Percentiles rank a stretch among this genome's conserved stretches.
phyloP scores from a whole-genome alignment of 2,888 invertebrate genomes.

The Aricia artaxerxes region DNA sequence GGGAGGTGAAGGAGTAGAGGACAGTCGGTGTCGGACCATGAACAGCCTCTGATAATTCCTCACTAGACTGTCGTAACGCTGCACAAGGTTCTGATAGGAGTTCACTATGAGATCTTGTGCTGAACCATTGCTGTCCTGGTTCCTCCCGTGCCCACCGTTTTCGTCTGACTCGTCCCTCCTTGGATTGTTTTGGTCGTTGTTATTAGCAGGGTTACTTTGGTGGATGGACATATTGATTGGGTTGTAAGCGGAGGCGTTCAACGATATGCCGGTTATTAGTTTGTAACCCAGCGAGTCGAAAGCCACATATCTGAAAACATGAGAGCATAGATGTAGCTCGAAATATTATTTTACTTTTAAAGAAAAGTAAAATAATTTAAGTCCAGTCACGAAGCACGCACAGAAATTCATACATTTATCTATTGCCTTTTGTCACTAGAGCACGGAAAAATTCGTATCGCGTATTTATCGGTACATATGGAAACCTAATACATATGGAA shows the following conservation, averaged over 20 bases:
- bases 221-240: constrained; percentile 48
- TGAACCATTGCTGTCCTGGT: constrained; percentile 54
- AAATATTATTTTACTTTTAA: too few relatives aligned
- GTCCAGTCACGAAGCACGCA: too few relatives aligned
- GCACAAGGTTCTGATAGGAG: constrained; percentile 74
- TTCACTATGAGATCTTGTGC: constrained; percentile 71
- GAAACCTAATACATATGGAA: too few relatives aligned
- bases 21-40: constrained; percentile 71
- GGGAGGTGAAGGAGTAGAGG: constrained; percentile 64
- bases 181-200: constrained; percentile 53
- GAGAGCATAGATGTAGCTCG: too few relatives aligned
- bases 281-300: constrained; percentile 91
- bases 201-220: constrained; percentile 52
- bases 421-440: too few relatives aligned
- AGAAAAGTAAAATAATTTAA: too few relatives aligned
- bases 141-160: constrained; percentile 48
- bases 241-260: constrained; percentile 56
- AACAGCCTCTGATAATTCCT: constrained; percentile 75
- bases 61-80: constrained; percentile 74
- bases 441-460: too few relatives aligned
- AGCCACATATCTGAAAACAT: constrained; percentile 85
- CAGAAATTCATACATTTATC: too few relatives aligned
- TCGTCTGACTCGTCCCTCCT: constrained; percentile 56
- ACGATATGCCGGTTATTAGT: constrained; percentile 90
- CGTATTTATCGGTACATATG: too few relatives aligned